Base-by-base conservation (phyloP, 2,797 vertebrate species). In the Tympanoctomys barrerae region DNA sequence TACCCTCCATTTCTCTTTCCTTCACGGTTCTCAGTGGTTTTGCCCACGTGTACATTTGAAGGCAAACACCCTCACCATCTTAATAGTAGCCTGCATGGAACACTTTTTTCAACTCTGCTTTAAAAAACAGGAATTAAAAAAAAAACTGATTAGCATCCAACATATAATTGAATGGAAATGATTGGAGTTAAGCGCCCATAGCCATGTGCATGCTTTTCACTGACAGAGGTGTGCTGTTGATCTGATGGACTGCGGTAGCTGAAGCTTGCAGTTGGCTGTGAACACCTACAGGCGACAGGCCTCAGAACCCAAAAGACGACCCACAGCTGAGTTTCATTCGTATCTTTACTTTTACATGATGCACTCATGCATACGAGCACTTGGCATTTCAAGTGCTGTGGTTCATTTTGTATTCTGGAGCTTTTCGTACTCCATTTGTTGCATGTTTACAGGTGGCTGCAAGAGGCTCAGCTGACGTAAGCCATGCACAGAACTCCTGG, bases 61-160 rank as follows among this genome's bases (percentile, higher is more conserved):
- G 18, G 28, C 33, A 14, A 24, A 11, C 3, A 16, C 87, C 61
- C 31, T 75, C 28, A 0, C 57, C 62, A 5, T 64, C 78, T 36
- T 90, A 87, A 22, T 82, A 89, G 90, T 33, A 86, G 36, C 82
- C 33, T 14, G 2, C 14, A 89, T 59, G 46, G 70, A 68, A 88
- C 68, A 78, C 39, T 39, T 68, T 46, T 90, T 85, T 39, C 7
- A 59, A 94, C 39, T 93, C 59, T 89, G 18, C 89, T 93, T 95
- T 91, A 71, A 89, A 92, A 94, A 91, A 78, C 39, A 31, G 31
- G 5, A 36, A 77, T 70, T 70, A 13, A 9, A 83, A 54, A 54
- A 57, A 57, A 79, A 87, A 82, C 73, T 86, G 73, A 95, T 92
- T 79, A 94, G 46, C 57, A 54, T 93, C 75, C 78, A 75, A 89